Evolutionary conservation across 64 coral and sea anemone genomes (phyloP).

Genomic region (Acropora yongei): DNA sequence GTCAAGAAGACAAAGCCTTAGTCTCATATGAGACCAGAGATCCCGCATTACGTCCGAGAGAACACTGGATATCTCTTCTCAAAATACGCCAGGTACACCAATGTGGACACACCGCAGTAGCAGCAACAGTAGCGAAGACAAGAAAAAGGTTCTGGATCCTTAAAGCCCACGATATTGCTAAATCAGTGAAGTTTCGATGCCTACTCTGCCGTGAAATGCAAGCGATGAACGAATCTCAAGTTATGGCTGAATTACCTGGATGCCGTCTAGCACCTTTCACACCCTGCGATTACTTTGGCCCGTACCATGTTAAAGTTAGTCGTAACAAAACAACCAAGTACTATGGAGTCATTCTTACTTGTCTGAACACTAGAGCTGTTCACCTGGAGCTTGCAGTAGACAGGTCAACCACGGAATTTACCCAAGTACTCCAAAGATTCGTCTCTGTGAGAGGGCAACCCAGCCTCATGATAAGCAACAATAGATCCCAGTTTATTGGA

Average conservation of each 20-base stretch:
- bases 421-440: conserved; percentile 43
- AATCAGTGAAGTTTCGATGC: conserved; percentile 42
- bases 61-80: not conserved
- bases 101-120: not conserved
- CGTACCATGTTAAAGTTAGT: not conserved
- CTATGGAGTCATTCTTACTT: no score
- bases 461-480: conserved; percentile 24
- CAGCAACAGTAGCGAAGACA: conserved; percentile 29
- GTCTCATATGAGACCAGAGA: conserved; percentile 58
- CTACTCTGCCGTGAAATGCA: conserved; percentile 23
- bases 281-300: conserved; percentile 50
- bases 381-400: conserved; percentile 51
- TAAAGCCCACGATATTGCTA: conserved; percentile 39
- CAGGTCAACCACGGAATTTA: conserved; percentile 44
- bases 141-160: conserved; percentile 47
- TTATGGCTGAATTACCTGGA: conserved; percentile 41
- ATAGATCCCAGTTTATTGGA: not conserved
- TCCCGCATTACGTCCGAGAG: not conserved
- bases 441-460: conserved; percentile 36
- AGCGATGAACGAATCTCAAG: conserved; percentile 25
- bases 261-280: conserved; percentile 23
- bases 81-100: no score
- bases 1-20: conserved; percentile 39
- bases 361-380: conserved; percentile 8
- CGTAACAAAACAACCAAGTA: not conserved